Conservation (phyloP, 2,888 invertebrate species). For the Heteromurus nitidus region DNA sequence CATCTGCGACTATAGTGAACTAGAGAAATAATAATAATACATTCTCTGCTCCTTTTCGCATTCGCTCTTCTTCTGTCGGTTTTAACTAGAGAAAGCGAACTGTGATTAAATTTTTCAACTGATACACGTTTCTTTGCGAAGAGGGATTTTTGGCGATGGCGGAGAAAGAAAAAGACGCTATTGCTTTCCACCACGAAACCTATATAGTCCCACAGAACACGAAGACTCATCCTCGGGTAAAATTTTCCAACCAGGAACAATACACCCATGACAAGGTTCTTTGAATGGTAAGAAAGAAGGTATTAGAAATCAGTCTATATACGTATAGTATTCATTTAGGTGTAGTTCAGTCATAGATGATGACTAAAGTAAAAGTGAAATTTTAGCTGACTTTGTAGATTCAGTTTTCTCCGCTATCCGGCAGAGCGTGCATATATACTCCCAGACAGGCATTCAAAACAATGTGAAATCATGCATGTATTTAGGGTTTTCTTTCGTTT, state of each 20-base stretch:
- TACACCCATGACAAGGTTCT: constrained; percentile 48
- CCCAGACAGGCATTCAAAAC: too few species aligned
- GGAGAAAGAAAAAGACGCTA: constrained; percentile 33
- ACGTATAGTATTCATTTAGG: not conserved
- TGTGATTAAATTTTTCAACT: constrained; percentile 38
- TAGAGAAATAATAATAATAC: too few species aligned
- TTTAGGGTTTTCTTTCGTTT: constrained; percentile 31
- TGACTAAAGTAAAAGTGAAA: constrained; percentile 38
- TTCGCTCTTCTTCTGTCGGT: too few species aligned
- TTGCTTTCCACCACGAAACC: constrained; percentile 21
- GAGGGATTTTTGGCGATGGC: constrained; percentile 28
- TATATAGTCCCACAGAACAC: not conserved
- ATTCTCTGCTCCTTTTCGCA: too few species aligned
- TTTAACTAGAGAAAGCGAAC: too few species aligned
- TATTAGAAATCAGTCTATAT: not conserved
- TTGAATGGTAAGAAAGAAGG: constrained; percentile 45
- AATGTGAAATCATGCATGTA: too few species aligned
- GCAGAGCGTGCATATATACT: not conserved
- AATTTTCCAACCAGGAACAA: constrained; percentile 36
- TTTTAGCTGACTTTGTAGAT: constrained; percentile 59
- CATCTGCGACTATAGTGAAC: too few species aligned
- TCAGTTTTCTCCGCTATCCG: too few species aligned
- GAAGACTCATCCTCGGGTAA: constrained; percentile 18
- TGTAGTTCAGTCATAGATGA: not conserved
- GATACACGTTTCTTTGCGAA: too few species aligned